A percentile compares a stretch with the other conserved stretches of the same genome.
These are phyloP conservation scores for Mechanitis messenoides DNA, from an alignment of 2,888 invertebrate genomes.

Conservation along the genomic window DNA sequence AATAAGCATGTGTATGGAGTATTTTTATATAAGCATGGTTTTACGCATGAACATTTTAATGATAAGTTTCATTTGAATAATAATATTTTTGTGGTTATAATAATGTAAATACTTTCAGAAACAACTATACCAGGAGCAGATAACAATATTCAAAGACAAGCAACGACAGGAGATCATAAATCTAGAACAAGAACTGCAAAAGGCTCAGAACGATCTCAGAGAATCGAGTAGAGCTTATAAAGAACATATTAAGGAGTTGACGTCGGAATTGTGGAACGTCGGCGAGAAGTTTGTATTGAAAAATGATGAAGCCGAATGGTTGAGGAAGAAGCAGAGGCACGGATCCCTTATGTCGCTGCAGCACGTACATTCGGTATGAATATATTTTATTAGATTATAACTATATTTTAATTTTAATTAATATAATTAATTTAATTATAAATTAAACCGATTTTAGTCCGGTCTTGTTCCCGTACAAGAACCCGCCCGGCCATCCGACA, in stretches of 20 bases:
- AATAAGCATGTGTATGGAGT: constrained; percentile 33
- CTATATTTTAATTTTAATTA: not conserved
- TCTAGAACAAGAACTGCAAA: constrained; percentile 68
- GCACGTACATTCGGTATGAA: constrained; percentile 59
- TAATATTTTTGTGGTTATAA: too few species aligned
- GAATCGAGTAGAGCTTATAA: constrained; percentile 56
- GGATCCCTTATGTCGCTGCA: constrained; percentile 68
- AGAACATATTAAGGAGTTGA: constrained; percentile 63
- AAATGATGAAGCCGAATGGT: constrained; percentile 75
- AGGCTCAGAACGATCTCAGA: constrained; percentile 70
- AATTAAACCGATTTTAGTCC: constrained; percentile 42
- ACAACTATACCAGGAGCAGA: constrained; percentile 79
- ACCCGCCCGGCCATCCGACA: constrained; percentile 50
- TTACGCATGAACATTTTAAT: too few species aligned
- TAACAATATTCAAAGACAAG: constrained; percentile 67
- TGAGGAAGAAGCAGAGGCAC: constrained; percentile 55
- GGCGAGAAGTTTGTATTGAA: constrained; percentile 78
- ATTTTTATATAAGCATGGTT: too few species aligned
- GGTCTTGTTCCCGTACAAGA: constrained; percentile 47
- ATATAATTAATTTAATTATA: not conserved
- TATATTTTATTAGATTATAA: too few species aligned
- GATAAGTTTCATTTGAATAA: too few species aligned
- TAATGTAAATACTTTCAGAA: constrained; percentile 57
- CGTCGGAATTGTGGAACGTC: constrained; percentile 77
- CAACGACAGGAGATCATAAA: constrained; percentile 71